Evolutionary conservation across 1,140 invertebrate genomes (phyloP), one percentile per base, ranked within the genome.

Genomic region (Calephelis virginiensis): DNA sequence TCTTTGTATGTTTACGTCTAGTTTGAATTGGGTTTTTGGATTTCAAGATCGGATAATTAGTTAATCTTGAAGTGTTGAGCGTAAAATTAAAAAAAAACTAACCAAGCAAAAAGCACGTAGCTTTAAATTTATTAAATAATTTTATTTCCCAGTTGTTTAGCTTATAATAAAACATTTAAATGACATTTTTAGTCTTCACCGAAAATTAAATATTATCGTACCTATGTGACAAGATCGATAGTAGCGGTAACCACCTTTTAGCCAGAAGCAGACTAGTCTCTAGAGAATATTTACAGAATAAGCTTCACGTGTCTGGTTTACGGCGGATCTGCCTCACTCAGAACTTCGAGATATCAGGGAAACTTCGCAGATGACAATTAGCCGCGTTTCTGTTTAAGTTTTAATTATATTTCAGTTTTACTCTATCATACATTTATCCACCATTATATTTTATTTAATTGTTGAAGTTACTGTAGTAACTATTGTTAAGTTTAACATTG

Each of bases 271-370:
- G 75, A 78, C 75, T 69, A 67, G 72, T 85, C 83, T 83, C 86
- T 63, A 13, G 76, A 76, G 86, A 77, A 86, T 89, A 87, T 87
- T 89, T 87, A 79, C 76, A 78, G 83, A 86, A 86, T 77, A 89
- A 89, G 87, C 85, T 89, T 86, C 77, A 82, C 82, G 75, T 78
- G 77, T 84, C 78, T 77, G 77, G 79, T 86, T 88, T 82, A 86
- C 78, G 75, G 75, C 72, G 78, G 81, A 82, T 82, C 75, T 79
- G 73, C 77, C 81, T 82, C 72, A 77, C 69, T 80, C 75, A 71
- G 70, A 73, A 78, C 64, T 67, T 64, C 67, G 61, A 69, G 63
- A 66, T 69, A 72, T 69, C 66, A 69, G 63, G 61, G 47, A 63
- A 53, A 66, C 56, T 69, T 63, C 60, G 40, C 12, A 66, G 65